Evolutionary conservation across 1,140 invertebrate genomes (phyloP).

Genomic region (Drosophila ironensis): DNA sequence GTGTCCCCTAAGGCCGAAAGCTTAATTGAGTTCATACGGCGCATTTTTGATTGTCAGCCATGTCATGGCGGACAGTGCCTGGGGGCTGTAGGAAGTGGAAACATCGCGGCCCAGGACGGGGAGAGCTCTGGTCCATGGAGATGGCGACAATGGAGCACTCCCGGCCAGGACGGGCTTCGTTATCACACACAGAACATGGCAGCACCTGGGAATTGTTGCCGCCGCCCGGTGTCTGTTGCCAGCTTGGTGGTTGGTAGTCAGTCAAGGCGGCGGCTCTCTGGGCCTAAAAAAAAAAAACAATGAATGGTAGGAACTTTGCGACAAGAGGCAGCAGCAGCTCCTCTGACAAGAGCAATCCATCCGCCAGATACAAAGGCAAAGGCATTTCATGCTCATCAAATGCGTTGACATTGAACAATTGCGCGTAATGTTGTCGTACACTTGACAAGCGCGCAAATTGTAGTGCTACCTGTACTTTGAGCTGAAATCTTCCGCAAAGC

Average conservation of each 20-base stretch:
- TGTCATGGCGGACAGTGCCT: slow-evolving; percentile 32
- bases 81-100: slow-evolving; percentile 8
- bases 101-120: slow-evolving; percentile 32
- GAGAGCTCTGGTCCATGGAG: not conserved
- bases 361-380: slow-evolving; percentile 26
- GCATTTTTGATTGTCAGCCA: slow-evolving; percentile 62
- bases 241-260: not conserved
- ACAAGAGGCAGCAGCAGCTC: slow-evolving; percentile 14
- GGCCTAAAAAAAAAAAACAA: slow-evolving; percentile 61
- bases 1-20: too few relatives aligned
- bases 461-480: slow-evolving; percentile 67
- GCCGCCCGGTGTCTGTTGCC: slow-evolving; percentile 29
- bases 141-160: slow-evolving; percentile 52
- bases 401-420: slow-evolving; percentile 80
- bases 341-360: slow-evolving; percentile 59
- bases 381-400: slow-evolving; percentile 79
- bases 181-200: slow-evolving; percentile 74
- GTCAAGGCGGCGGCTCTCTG: slow-evolving; percentile 22
- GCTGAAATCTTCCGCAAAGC: slow-evolving; percentile 39
- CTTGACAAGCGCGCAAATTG: slow-evolving; percentile 80
- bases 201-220: slow-evolving; percentile 74
- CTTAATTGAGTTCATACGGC: slow-evolving; percentile 76
- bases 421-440: slow-evolving; percentile 80
- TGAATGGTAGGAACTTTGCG: slow-evolving; percentile 43
- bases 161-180: slow-evolving; percentile 45